These are phyloP conservation scores for Chrysomallon squamiferum DNA, from an alignment of 1,140 invertebrate genomes.

Conservation along the genomic window DNA sequence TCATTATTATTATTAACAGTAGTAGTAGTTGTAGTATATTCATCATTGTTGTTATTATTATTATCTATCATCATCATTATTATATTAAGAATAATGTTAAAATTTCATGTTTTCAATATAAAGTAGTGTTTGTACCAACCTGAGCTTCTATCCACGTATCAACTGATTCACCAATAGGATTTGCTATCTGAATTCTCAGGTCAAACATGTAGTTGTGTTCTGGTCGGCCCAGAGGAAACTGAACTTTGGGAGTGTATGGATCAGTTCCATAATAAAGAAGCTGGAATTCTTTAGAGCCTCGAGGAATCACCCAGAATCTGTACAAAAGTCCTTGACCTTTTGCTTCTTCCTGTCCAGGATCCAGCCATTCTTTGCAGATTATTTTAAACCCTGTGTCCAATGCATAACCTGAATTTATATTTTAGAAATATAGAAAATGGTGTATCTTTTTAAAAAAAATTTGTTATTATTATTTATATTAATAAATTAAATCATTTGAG, in stretches of 20 bases:
- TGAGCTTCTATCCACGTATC: conserved; percentile 32
- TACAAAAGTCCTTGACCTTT: conserved; percentile 39
- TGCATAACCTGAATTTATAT: conserved; percentile 41
- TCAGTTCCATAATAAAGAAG: conserved; percentile 48
- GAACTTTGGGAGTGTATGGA: conserved; percentile 34
- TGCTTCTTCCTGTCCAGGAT: conserved; percentile 40
- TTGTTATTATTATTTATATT: too few species aligned
- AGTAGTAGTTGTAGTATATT: too few species aligned
- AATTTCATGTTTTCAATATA: too few species aligned
- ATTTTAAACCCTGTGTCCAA: conserved; percentile 39
- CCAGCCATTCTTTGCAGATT: conserved; percentile 39
- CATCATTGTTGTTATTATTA: too few species aligned
- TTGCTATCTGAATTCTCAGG: conserved; percentile 37
- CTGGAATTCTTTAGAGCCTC: conserved; percentile 26
- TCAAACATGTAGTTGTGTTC: conserved; percentile 32
- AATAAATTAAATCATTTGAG: too few species aligned
- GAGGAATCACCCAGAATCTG: conserved; percentile 36
- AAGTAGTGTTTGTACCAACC: conserved; percentile 13
- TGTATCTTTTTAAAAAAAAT: too few species aligned
- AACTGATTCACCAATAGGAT: conserved; percentile 46
- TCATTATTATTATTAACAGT: too few species aligned
- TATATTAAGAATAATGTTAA: too few species aligned
- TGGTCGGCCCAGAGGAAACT: conserved; percentile 36
- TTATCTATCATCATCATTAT: too few species aligned
- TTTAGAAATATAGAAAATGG: too few species aligned